These are phyloP conservation scores for Galeruca laticollis DNA, from an alignment of 2,888 invertebrate species.

Conservation along the genomic window DNA sequence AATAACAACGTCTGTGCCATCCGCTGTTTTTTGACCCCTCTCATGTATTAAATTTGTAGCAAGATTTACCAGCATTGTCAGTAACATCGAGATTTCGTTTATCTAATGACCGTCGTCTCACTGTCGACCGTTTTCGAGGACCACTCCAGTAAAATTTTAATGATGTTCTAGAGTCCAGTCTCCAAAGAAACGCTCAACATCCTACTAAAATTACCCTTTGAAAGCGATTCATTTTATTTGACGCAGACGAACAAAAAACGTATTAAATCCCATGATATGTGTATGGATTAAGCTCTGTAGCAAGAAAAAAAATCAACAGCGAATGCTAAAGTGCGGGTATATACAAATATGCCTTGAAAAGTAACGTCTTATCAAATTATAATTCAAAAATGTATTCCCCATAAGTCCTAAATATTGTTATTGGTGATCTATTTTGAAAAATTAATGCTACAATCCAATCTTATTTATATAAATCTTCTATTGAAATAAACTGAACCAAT, in stretches of 20 bases:
- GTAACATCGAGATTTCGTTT: conserved; percentile 33
- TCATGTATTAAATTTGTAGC: conserved; percentile 30
- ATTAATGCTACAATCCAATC: no score
- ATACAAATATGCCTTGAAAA: no score
- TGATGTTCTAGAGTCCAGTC: conserved; percentile 27
- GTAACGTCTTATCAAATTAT: no score
- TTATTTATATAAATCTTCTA: no score
- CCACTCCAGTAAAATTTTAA: conserved; percentile 34
- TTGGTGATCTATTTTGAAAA: no score
- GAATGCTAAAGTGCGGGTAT: no score
- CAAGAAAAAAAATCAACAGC: no score
- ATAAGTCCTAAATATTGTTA: no score
- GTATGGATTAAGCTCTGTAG: no score
- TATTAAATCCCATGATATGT: background rate
- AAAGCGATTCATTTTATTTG: background rate
- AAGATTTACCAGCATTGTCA: conserved; percentile 27
- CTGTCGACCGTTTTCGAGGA: conserved; percentile 19
- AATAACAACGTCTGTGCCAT: conserved; percentile 4
- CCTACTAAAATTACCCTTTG: background rate
- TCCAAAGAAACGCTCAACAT: conserved; percentile 24
- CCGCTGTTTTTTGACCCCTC: conserved; percentile 23
- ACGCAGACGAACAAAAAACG: conserved; percentile 1
- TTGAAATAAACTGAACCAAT: no score
- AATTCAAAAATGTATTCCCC: no score
- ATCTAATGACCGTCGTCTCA: conserved; percentile 33